Evolutionary conservation across 2,888 invertebrate genomes (phyloP).

Genomic region (Colletes collaris): DNA sequence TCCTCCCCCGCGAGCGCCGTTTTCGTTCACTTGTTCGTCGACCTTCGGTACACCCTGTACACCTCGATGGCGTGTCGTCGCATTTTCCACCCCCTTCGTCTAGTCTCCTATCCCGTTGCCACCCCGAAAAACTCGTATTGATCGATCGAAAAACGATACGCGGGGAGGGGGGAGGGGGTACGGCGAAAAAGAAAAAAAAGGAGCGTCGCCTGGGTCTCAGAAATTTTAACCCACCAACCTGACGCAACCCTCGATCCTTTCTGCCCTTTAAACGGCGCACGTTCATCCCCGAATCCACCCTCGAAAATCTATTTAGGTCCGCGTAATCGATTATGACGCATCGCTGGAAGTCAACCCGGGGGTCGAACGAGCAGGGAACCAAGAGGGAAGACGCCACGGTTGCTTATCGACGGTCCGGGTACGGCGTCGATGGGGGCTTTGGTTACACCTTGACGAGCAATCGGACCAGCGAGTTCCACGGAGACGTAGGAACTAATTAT

Average conservation of each 20-base stretch:
- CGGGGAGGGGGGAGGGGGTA: background rate
- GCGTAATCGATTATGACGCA: conserved; percentile 70
- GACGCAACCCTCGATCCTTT: conserved; percentile 32
- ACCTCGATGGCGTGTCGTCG: conserved; percentile 6
- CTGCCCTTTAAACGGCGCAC: conserved; percentile 35
- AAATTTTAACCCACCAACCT: conserved; percentile 24
- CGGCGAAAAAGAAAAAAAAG: background rate
- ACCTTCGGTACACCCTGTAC: background rate
- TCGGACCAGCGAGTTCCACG: no score
- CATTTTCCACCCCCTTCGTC: background rate
- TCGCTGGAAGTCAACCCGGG: conserved; percentile 56
- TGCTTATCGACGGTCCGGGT: background rate
- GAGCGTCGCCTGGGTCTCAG: background rate
- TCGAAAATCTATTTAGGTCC: conserved; percentile 68
- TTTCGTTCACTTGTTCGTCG: background rate
- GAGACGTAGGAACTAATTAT: no score
- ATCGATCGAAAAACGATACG: background rate
- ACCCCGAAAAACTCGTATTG: conserved; percentile 17
- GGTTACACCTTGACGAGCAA: no score
- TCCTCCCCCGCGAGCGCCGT: background rate
- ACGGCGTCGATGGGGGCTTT: no score
- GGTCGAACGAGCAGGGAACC: background rate
- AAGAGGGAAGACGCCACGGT: conserved; percentile 7
- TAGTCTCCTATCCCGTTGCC: background rate
- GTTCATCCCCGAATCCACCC: conserved; percentile 51